Conservation (phyloP, 2,113 vertebrate species). For the Petromus typicus region DNA sequence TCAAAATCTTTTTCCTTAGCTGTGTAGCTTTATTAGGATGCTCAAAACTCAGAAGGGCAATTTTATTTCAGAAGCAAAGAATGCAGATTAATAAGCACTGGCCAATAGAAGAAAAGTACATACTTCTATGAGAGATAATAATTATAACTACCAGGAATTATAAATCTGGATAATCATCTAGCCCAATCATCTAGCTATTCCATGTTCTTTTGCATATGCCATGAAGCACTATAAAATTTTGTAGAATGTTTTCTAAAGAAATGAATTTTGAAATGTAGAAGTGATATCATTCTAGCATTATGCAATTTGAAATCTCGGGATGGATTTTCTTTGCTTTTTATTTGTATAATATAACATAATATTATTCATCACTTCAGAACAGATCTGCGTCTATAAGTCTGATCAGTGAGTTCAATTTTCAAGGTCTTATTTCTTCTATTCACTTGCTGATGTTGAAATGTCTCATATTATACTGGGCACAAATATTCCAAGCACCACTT, state of each 20-base stretch:
- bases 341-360: not conserved
- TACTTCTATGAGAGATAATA: not conserved
- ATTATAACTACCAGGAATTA: not conserved
- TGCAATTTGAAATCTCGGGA: not conserved
- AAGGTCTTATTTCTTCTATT: constrained; percentile 44
- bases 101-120: not conserved
- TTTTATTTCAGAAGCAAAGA: not conserved
- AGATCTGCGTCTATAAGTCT: not conserved
- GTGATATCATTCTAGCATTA: not conserved
- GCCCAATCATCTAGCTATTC: not conserved
- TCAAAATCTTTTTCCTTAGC: not conserved
- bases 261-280: not conserved
- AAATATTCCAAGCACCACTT: constrained; percentile 69
- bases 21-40: not conserved
- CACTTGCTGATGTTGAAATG: constrained; percentile 69
- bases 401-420: constrained; percentile 2
- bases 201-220: not conserved
- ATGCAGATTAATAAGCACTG: not conserved
- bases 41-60: not conserved
- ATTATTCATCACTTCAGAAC: not conserved
- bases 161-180: not conserved
- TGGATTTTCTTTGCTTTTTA: not conserved
- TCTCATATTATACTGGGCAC: constrained; percentile 61
- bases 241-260: not conserved
- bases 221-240: not conserved